phyloP scores from a whole-genome alignment of 1,140 invertebrate species.

The Camponotus pennsylvanicus region DNA sequence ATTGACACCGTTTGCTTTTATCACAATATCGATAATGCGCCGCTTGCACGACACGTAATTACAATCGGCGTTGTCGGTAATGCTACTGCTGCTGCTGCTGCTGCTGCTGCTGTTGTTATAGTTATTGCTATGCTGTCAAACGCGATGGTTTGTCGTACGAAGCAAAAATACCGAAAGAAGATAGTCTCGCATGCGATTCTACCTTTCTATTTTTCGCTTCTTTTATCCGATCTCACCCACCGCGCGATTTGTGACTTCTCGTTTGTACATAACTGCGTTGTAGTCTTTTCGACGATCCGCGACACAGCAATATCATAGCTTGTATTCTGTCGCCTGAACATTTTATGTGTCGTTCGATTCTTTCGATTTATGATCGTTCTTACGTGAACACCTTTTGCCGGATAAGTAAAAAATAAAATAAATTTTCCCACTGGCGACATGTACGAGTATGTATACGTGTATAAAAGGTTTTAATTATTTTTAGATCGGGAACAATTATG shows the following conservation, averaged over 20 bases:
- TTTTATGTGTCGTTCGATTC: slow-evolving; percentile 21
- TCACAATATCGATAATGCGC: background rate
- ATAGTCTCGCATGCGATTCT: slow-evolving; percentile 5
- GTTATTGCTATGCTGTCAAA: slow-evolving; percentile 33
- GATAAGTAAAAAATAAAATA: slow-evolving; percentile 14
- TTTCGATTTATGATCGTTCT: slow-evolving; percentile 38
- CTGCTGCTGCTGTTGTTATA: background rate
- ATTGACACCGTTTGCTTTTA: slow-evolving; percentile 32
- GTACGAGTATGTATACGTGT: background rate
- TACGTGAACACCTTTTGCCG: slow-evolving; percentile 3
- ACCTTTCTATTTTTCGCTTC: slow-evolving; percentile 15
- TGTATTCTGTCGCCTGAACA: background rate
- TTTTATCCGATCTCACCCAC: slow-evolving; percentile 34
- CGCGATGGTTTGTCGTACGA: background rate
- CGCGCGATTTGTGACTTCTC: slow-evolving; percentile 40
- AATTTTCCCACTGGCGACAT: background rate
- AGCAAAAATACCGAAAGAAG: slow-evolving; percentile 14
- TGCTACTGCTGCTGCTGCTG: background rate
- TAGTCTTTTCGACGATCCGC: background rate
- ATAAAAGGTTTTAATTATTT: background rate
- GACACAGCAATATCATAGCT: slow-evolving; percentile 5
- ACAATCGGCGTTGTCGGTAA: background rate
- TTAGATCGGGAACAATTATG: background rate
- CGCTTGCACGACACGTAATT: background rate
- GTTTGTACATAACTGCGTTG: background rate